Percentiles rank a stretch among this genome's conserved stretches.
These are phyloP conservation scores for Dendrolimus kikuchii DNA, from an alignment of 1,140 invertebrate genomes.

Conservation along the genomic window DNA sequence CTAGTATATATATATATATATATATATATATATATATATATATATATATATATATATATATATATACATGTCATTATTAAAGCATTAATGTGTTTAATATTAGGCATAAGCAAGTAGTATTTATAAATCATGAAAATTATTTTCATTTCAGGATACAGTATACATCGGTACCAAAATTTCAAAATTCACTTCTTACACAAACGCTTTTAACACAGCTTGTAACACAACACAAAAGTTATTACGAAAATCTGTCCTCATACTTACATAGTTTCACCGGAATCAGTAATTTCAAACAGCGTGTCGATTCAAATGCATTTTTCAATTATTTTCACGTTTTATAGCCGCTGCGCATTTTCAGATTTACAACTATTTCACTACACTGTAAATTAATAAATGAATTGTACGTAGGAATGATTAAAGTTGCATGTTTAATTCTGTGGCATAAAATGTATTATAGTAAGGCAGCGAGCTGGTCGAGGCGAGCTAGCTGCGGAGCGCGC, in stretches of 20 bases:
- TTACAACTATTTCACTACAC: constrained; percentile 37
- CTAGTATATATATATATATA: too few species aligned
- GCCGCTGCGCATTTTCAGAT: constrained; percentile 22
- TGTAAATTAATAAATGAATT: constrained; percentile 22
- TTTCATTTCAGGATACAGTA: too few species aligned
- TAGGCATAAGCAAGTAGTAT: too few species aligned
- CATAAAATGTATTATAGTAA: constrained; percentile 23
- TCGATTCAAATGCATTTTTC: constrained; percentile 14
- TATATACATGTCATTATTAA: too few species aligned
- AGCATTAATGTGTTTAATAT: too few species aligned
- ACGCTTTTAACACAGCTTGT: too few species aligned
- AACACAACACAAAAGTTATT: too few species aligned
- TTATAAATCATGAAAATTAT: too few species aligned
- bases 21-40: too few species aligned
- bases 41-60: too few species aligned
- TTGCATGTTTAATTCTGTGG: constrained; percentile 43
- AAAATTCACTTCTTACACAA: too few species aligned
- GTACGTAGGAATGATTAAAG: constrained; percentile 43
- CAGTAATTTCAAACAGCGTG: constrained; percentile 17
- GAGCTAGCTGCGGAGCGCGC: constrained; percentile 34
- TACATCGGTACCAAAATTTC: too few species aligned
- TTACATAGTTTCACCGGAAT: constrained; percentile 14
- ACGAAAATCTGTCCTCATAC: constrained; percentile 8
- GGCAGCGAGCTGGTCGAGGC: constrained; percentile 19
- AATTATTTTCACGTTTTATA: constrained; percentile 14